Evolutionary conservation across 2,888 invertebrate species (phyloP), one percentile per base, ranked within the genome.

Genomic region (Erebia ligea): DNA sequence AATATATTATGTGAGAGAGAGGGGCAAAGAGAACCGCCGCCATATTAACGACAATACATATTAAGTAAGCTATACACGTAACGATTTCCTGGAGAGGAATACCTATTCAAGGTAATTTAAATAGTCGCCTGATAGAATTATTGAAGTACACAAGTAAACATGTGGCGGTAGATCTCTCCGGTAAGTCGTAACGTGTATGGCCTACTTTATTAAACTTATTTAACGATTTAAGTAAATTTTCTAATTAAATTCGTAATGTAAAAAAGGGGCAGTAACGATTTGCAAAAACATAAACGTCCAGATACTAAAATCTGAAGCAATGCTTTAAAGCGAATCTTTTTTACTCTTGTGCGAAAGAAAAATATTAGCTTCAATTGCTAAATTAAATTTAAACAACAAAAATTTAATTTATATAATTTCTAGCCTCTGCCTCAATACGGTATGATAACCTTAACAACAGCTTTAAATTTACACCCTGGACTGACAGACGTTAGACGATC

Each of bases 261-360:
- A 21, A 71, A 69, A 69, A 70, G 67, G 62, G 66, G 74, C 71
- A 73, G 67, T 57, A 72, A 76, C 48, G 74, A 77, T 75, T 25
- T 74, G 77, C 71, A 59, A 61, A 70, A 83, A 88, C 87, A 90
- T 89, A 86, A 84, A 84, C 88, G 70, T 77, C 83, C 86, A 86
- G 87, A 90, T 88, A 84, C 75, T 69, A 72, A 50, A 68, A 89
- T 88, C 88, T 89, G 86, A 85, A 88, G 88, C 76, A 89, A 89
- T 89, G 88, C 86, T 78, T 72, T 40, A 70, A 65, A 68, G 69
- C 69, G 67, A 72, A 73, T 25, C 67, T 15, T 56, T 42, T 56
- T 13, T 15, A 21, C 57, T 57, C 67, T 71, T 73, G 70, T 68
- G 70, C 70, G 70, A 67, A 69, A 70, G 54, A 71, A 70, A 63